A percentile compares a stretch with the other conserved stretches of the same genome.
phyloP scores from a whole-genome alignment of 2,113 vertebrate species.

The Daboia siamensis region DNA sequence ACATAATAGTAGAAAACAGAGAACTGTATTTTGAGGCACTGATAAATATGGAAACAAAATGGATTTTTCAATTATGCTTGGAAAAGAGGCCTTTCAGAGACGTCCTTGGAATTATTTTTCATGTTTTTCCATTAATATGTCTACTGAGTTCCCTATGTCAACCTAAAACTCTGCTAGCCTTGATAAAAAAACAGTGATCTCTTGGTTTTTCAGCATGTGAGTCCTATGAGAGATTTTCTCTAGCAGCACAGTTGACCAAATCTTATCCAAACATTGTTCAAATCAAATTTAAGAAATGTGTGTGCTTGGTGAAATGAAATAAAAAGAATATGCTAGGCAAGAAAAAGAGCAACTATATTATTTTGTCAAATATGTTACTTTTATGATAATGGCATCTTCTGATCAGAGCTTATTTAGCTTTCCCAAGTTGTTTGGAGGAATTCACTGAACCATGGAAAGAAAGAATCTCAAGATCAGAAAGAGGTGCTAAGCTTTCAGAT shows the following conservation, averaged over 20 bases:
- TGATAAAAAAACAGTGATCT: not conserved
- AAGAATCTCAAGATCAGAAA: constrained; percentile 3
- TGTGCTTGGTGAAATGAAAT: not conserved
- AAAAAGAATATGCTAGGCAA: not conserved
- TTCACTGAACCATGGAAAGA: not conserved
- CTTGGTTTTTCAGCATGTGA: not conserved
- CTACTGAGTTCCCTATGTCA: not conserved
- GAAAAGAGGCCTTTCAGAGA: not conserved
- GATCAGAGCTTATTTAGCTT: not conserved
- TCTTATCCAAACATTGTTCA: not conserved
- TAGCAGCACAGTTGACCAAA: not conserved
- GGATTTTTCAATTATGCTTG: not conserved
- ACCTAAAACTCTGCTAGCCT: not conserved
- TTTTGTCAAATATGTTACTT: constrained; percentile 13
- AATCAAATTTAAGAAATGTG: not conserved
- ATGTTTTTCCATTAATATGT: not conserved
- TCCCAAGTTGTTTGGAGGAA: not conserved
- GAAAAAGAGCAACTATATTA: not conserved
- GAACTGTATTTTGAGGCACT: not conserved
- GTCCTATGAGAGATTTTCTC: not conserved
- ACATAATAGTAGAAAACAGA: not conserved
- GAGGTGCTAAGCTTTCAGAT: not conserved
- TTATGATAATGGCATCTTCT: constrained; percentile 1
- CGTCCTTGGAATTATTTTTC: not conserved
- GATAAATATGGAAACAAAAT: not conserved